A percentile compares a stretch with the other conserved stretches of the same genome.
Evolutionary conservation across 2,113 vertebrate genomes (phyloP).

Genomic region (Chlamydotis undulata): DNA sequence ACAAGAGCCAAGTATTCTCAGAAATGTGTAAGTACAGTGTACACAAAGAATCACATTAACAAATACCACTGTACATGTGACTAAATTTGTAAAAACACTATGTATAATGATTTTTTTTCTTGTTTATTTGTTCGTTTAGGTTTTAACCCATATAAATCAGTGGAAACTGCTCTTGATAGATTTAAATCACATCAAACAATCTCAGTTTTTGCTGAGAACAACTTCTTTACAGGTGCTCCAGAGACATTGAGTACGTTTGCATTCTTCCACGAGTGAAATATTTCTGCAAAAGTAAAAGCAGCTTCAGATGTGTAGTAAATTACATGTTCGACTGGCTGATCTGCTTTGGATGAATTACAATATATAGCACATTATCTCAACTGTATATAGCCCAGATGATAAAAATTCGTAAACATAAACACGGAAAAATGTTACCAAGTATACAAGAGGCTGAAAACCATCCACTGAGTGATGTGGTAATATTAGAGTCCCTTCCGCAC

Average conservation of each 20-base stretch:
- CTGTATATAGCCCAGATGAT: background rate
- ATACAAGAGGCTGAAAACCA: background rate
- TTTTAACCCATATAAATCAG: background rate
- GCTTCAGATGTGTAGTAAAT: background rate
- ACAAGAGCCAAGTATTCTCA: background rate
- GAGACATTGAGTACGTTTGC: background rate
- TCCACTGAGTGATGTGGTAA: background rate
- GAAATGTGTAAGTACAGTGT: accelerated
- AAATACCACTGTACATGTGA: background rate
- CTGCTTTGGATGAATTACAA: background rate
- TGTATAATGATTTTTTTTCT: background rate
- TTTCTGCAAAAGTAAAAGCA: background rate
- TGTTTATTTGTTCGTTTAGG: background rate
- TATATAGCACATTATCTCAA: background rate
- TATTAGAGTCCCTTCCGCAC: background rate
- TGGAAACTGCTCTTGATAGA: background rate
- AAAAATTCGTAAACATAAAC: background rate
- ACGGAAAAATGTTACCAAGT: background rate
- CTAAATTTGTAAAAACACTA: background rate
- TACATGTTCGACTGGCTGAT: background rate
- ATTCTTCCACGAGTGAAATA: background rate
- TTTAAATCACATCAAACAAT: background rate
- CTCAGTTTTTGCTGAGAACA: background rate
- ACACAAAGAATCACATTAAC: background rate
- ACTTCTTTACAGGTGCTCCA: background rate